phyloP scores from a whole-genome alignment of 2,797 vertebrate genomes.

The Tokudaia tokunoshimensis region DNA sequence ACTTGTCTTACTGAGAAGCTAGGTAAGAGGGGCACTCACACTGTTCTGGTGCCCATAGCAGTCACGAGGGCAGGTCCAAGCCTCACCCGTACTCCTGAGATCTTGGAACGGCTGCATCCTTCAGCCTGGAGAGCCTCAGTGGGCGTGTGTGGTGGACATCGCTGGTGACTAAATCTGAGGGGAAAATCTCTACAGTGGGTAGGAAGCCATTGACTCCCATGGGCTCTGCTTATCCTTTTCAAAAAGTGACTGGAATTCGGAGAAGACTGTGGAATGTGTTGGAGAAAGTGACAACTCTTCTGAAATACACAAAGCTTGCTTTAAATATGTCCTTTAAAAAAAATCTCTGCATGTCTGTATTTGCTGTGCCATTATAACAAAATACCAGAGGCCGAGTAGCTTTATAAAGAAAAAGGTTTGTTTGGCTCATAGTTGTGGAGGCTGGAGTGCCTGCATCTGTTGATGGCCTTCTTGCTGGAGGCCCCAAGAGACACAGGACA shows the following conservation, averaged over 20 bases:
- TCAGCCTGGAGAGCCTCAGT: not conserved
- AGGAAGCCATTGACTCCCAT: not conserved
- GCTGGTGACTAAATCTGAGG: not conserved
- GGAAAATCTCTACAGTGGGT: not conserved
- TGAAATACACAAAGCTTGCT: not conserved
- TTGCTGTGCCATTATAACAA: not conserved
- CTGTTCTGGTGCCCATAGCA: not conserved
- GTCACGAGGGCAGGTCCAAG: not conserved
- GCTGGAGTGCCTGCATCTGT: not conserved
- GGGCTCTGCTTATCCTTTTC: not conserved
- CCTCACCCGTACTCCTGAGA: not conserved
- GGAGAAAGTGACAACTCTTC: not conserved
- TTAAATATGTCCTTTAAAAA: not conserved
- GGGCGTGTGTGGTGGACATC: not conserved
- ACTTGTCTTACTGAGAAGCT: not conserved
- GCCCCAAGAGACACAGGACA: not conserved
- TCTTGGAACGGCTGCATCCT: not conserved
- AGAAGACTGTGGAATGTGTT: not conserved
- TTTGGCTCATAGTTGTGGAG: not conserved
- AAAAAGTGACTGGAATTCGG: not conserved
- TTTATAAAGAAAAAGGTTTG: not conserved
- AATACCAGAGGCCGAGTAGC: not conserved
- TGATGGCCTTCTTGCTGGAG: not conserved
- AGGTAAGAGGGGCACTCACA: not conserved
- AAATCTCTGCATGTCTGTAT: not conserved